Conservation (phyloP, 2,888 invertebrate species). For the Parthenolecanium corni region DNA sequence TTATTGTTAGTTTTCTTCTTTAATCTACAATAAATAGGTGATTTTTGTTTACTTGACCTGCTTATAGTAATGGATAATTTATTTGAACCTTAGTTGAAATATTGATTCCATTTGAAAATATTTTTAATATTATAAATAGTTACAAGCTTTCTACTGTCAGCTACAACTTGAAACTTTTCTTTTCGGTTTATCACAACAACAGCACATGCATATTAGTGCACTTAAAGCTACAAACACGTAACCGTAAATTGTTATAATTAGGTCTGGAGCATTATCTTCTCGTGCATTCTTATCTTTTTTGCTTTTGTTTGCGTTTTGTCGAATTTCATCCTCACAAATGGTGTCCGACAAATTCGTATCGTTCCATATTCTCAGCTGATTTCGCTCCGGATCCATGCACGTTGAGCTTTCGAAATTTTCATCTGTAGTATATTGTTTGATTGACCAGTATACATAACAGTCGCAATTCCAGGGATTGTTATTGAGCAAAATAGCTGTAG, state of each 20-base stretch:
- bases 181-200: constrained; percentile 6
- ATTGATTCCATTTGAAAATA: no score
- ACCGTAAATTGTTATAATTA: constrained; percentile 11
- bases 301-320: neutral
- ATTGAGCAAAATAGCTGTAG: neutral
- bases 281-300: neutral
- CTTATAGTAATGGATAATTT: no score
- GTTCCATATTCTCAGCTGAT: neutral
- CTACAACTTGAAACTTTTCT: no score
- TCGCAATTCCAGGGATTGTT: constrained; percentile 13
- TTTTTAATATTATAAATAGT: no score
- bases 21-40: no score
- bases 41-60: no score
- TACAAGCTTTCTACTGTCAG: no score
- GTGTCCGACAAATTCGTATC: neutral
- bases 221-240: constrained; percentile 1
- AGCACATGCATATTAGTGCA: constrained; percentile 1
- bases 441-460: neutral
- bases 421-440: neutral
- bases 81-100: no score
- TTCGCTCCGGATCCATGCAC: constrained; percentile 2
- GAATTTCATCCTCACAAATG: neutral
- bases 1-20: no score
- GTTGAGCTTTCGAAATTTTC: neutral
- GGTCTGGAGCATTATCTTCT: constrained; percentile 2